Evolutionary conservation across 2,888 invertebrate species (phyloP).

Genomic region (Sepioteuthis lessoniana): DNA sequence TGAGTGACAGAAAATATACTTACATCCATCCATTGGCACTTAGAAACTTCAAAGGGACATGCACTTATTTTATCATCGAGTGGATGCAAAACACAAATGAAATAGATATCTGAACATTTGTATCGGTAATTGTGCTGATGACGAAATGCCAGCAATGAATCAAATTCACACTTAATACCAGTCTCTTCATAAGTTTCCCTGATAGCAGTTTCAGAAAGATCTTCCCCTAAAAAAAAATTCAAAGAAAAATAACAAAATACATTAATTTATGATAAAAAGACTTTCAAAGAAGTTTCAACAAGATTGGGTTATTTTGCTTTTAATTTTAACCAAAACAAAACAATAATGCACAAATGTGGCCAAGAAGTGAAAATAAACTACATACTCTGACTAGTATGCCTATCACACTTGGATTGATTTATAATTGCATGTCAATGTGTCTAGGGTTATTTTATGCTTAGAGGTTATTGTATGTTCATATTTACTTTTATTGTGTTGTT

Average conservation of each 20-base stretch:
- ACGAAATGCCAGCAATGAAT: slow-evolving; percentile 84
- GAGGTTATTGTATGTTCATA: no score
- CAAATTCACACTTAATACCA: slow-evolving; percentile 84
- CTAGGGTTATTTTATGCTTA: no score
- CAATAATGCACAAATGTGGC: no score
- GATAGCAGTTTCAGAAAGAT: slow-evolving; percentile 85
- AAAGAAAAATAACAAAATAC: neutral
- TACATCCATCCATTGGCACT: slow-evolving; percentile 86
- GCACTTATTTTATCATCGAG: slow-evolving; percentile 80
- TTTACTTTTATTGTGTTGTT: no score
- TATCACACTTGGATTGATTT: no score
- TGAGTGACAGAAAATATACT: slow-evolving; percentile 53
- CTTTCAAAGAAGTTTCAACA: no score
- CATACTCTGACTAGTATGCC: no score
- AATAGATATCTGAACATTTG: slow-evolving; percentile 90
- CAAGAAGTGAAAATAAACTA: no score
- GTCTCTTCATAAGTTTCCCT: slow-evolving; percentile 94
- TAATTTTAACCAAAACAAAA: no score
- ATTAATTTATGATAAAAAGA: no score
- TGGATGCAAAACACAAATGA: slow-evolving; percentile 83
- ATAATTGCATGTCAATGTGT: no score
- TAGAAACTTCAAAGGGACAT: slow-evolving; percentile 85
- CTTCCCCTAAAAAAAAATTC: slow-evolving; percentile 81
- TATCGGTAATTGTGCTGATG: slow-evolving; percentile 86
- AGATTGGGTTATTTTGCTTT: no score